Base-by-base conservation (phyloP, 37 sponge, comb jelly and placozoan genomes). In the Halisarca cf. caerulea region DNA sequence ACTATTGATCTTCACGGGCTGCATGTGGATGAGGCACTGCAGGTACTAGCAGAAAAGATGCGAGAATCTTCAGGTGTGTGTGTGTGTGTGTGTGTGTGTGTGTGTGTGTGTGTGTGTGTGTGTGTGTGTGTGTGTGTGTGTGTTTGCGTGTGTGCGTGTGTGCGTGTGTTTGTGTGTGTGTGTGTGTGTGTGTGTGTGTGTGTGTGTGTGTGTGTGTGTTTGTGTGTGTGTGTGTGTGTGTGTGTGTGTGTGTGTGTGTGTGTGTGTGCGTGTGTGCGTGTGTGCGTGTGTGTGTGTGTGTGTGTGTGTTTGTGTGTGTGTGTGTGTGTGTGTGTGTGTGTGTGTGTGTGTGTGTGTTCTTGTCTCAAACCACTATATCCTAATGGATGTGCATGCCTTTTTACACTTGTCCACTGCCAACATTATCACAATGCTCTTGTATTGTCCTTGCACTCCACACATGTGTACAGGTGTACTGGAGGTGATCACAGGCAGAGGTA, bases 1-100 rank as follows among this genome's bases (percentile, higher is more conserved):
- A 58, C 28, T 18, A 59, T 95, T 34, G 96, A 95, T 37, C 81
- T 95, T 30, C 96, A 95, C 73, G 90, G 94, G 0, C 84, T 95
- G 38, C 86, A 90, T 54, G 96, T 95, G 20, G 55, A 66, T 30
- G 96, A 95, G 58, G 96, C 96, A 3, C 38, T 95, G 9, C 72
- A 81, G 24, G 91, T 80, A 0, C 70, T 95, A 71, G 80, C 90
- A 34, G 84, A 88, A 68, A 79, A 74, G 42, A 80, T 71, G 8
- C 40, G 32, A 6, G 40, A 71, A 20, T 71, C 3, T 30, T 38
- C 20, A 34, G 37, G 73, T 71, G 3, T 18, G 73, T 71, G 37
- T 62, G 64, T 62, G 64, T 62, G 64, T 62, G 64, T 62, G 23
- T 62, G 64, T 15, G 64, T 15, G 64, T 15, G 23, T 15, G 23